Base-by-base conservation (phyloP, 2,797 vertebrate species). In the Pipistrellus nathusii region DNA sequence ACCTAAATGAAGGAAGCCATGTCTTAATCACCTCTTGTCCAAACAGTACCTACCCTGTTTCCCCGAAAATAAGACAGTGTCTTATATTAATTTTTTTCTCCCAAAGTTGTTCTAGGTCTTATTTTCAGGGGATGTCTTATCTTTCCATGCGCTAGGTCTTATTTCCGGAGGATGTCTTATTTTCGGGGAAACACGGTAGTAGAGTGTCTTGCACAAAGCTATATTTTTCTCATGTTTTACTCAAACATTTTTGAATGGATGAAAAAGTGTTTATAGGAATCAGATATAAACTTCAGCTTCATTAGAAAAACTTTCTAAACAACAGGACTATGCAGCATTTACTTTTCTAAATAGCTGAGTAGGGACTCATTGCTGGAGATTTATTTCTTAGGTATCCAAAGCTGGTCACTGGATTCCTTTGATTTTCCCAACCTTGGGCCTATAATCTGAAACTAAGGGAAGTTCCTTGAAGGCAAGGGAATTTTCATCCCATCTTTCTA, bases 191-290 rank as follows among this genome's bases (percentile, higher is more conserved):
- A 41, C 38, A 41, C 38, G 6, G 38, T 41, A 69, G n/a, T 3
- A 88, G 85, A 83, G 32, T 53, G 14, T 8, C 27, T 62, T 88
- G 32, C 6, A 85, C 12, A 84, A 83, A 86, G 32, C n/a, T 80
- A 41, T 51, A 83, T 23, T 12, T 90, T 73, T 48, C n/a, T 51
- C 73, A 72, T 73, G 18, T 73, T 82, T 90, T 32, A 23, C 35
- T 51, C n/a, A 75, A 86, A 68, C 82, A 80, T 78, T 85, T 75
- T 77, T 88, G 12, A 77, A 68, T 66, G 46, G 51, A 77, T 72
- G 8, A 55, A 46, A 27, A 46, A 81, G n/a, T 83, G 53, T 62
- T 80, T 64, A 84, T 25, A 21, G 25, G 17, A 75, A 75, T 69
- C 30, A 84, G 25, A 30, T 18, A 80, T n/a, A 10, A 69, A 82